Percentiles rank a stretch among this genome's conserved stretches.
These are phyloP conservation scores for Pollimyrus isidori DNA, from an alignment of 2,113 vertebrate species.

Conservation along the genomic window DNA sequence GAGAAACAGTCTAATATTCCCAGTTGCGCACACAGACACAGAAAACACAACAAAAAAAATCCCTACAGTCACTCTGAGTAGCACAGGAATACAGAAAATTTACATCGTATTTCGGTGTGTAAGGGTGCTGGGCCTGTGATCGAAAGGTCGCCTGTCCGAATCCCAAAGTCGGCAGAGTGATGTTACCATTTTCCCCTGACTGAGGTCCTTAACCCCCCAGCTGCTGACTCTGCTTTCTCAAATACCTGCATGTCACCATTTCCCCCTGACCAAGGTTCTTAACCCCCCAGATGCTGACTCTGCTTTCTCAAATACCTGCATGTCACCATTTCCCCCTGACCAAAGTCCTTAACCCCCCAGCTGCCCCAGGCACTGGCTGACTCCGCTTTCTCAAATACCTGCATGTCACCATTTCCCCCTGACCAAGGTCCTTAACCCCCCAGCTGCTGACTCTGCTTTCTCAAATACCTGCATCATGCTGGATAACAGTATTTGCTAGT, in stretches of 20 bases:
- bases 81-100: not conserved
- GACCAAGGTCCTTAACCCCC: not conserved
- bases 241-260: not conserved
- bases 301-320: not conserved
- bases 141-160: not conserved
- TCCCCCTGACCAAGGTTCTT: not conserved
- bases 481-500: not conserved
- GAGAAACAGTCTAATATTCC: too few relatives aligned
- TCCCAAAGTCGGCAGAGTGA: not conserved
- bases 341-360: not conserved
- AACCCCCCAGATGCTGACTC: not conserved
- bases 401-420: too few relatives aligned
- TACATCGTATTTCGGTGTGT: not conserved
- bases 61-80: not conserved
- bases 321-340: not conserved
- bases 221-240: not conserved
- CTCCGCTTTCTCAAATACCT: not conserved
- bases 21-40: too few relatives aligned
- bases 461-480: not conserved
- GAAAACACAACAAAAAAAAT: not conserved
- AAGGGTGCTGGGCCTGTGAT: not conserved
- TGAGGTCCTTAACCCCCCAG: not conserved
- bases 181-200: not conserved
- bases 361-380: too few relatives aligned
- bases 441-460: not conserved